Evolutionary conservation across 1,140 invertebrate species (phyloP).

Genomic region (Atta texana): DNA sequence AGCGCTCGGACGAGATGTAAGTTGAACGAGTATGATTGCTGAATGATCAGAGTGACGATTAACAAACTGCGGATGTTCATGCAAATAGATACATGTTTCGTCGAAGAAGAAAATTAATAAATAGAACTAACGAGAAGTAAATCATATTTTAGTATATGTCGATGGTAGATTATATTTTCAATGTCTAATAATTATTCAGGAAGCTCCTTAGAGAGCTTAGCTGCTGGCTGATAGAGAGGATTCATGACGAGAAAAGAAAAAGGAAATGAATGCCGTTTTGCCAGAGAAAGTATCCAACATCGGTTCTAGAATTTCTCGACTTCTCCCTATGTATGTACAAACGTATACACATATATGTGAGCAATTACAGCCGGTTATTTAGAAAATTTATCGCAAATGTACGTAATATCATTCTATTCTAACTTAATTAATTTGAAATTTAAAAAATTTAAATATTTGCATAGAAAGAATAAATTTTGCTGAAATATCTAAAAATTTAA

Average conservation of each 20-base stretch:
- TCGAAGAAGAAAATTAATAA: not conserved
- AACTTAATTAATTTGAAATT: constrained; percentile 32
- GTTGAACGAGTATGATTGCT: not conserved
- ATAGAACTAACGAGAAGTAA: not conserved
- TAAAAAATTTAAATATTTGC: constrained; percentile 11
- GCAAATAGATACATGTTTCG: not conserved
- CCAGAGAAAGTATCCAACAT: constrained; percentile 72
- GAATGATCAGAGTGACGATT: not conserved
- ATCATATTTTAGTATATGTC: not conserved
- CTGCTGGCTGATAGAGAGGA: constrained; percentile 21
- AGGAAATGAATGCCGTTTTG: constrained; percentile 64
- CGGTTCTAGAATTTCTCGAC: constrained; percentile 68
- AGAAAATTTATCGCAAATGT: constrained; percentile 27
- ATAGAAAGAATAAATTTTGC: too few relatives aligned
- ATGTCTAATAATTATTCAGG: constrained; percentile 40
- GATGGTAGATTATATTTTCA: constrained; percentile 7
- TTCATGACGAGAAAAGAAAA: constrained; percentile 62
- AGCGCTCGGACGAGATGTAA: not conserved
- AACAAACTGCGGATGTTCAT: not conserved
- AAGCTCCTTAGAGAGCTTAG: not conserved
- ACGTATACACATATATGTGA: too few relatives aligned
- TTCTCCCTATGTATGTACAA: constrained; percentile 47
- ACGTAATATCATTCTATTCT: not conserved
- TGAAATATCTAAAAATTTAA: too few relatives aligned
- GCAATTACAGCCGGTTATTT: constrained; percentile 3